Conservation (phyloP, 2,888 invertebrate species). For the Pheosia tremula region DNA sequence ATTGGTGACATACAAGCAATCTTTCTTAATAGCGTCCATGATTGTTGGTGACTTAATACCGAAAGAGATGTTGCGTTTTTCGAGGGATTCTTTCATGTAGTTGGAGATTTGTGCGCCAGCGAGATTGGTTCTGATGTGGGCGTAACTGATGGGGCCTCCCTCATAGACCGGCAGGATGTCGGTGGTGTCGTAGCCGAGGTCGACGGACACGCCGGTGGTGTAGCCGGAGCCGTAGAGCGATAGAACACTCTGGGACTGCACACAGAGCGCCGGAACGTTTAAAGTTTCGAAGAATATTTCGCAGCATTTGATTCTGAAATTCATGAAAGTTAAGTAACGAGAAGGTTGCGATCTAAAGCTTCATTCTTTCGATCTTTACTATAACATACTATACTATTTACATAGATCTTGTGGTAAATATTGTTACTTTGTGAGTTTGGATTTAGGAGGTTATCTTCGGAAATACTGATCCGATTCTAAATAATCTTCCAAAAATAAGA, state of each 20-base stretch:
- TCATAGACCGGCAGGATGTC: constrained; percentile 65
- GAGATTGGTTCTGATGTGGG: constrained; percentile 57
- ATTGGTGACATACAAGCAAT: constrained; percentile 49
- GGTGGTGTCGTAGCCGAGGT: constrained; percentile 62
- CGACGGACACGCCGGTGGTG: constrained; percentile 68
- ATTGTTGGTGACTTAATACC: constrained; percentile 32
- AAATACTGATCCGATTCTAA: too few relatives aligned
- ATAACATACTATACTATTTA: too few relatives aligned
- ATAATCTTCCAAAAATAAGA: too few relatives aligned
- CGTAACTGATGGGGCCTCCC: constrained; percentile 61
- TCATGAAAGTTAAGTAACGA: not conserved
- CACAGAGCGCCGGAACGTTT: constrained; percentile 63
- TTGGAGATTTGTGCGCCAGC: constrained; percentile 50
- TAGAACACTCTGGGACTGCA: constrained; percentile 62
- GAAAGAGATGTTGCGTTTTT: constrained; percentile 38
- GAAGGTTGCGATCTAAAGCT: too few relatives aligned
- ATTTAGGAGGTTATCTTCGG: too few relatives aligned
- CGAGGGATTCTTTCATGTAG: constrained; percentile 48
- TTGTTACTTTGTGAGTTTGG: too few relatives aligned
- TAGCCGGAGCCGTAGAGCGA: constrained; percentile 66
- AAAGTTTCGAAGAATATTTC: constrained; percentile 71
- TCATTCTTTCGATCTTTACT: too few relatives aligned
- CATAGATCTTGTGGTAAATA: too few relatives aligned
- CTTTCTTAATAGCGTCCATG: constrained; percentile 49
- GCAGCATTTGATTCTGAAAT: constrained; percentile 64